Conservation (phyloP, 2,113 vertebrate genomes). For the Cercocebus atys region DNA sequence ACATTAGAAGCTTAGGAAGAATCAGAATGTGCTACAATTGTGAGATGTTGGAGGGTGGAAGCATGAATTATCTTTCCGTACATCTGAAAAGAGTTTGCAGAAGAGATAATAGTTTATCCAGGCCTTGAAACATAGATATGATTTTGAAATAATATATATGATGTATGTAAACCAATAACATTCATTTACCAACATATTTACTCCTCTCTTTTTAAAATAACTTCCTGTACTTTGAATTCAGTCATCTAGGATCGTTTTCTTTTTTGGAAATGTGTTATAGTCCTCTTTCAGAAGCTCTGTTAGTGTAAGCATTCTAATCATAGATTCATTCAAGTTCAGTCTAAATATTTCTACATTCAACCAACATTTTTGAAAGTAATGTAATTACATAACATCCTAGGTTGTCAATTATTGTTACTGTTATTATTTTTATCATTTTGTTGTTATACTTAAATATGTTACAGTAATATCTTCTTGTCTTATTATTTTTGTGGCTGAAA, state of each 20-base stretch:
- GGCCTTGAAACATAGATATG: no score
- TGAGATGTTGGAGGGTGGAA: no score
- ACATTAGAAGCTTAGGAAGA: no score
- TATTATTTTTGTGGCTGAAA: not conserved
- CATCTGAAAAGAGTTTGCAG: no score
- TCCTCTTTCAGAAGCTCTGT: not conserved
- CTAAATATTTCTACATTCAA: not conserved
- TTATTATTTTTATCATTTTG: not conserved
- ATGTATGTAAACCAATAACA: no score
- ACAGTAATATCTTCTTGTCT: not conserved
- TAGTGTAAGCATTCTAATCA: not conserved
- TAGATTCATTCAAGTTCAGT: not conserved
- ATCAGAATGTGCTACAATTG: no score
- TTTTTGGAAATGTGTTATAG: not conserved
- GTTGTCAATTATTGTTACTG: not conserved
- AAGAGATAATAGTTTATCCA: no score
- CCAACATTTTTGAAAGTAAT: not conserved
- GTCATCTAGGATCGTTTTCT: not conserved
- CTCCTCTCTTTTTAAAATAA: not conserved
- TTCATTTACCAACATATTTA: not conserved
- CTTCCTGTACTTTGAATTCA: not conserved
- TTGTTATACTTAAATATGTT: not conserved
- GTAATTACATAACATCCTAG: not conserved
- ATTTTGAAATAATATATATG: no score
- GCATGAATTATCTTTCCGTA: no score